phyloP scores from a whole-genome alignment of 2,113 vertebrate species.

The Melanerpes formicivorus region DNA sequence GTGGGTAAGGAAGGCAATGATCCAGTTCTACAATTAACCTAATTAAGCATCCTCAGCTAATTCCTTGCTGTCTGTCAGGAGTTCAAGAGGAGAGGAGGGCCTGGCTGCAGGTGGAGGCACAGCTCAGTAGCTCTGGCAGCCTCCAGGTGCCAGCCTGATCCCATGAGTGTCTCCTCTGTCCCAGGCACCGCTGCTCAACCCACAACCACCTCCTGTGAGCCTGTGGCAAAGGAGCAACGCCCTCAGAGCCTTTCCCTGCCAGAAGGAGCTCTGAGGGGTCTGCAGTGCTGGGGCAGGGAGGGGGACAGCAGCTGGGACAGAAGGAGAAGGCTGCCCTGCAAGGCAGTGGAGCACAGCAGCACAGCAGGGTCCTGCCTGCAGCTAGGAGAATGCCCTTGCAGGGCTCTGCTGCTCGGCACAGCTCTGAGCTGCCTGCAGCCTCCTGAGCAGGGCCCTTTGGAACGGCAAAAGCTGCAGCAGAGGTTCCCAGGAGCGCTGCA shows the following conservation, averaged over 20 bases:
- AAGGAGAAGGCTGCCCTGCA: neutral
- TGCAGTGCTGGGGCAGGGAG: neutral
- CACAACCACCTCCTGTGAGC: neutral
- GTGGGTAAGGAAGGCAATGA: neutral
- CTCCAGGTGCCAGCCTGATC: neutral
- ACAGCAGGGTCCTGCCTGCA: neutral
- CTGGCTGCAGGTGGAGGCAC: neutral
- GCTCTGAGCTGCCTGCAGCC: neutral
- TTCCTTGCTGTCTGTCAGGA: neutral
- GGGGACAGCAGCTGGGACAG: neutral
- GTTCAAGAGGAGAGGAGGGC: neutral
- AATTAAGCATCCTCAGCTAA: conserved; percentile 10
- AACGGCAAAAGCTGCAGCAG: neutral
- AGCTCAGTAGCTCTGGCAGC: neutral
- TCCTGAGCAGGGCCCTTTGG: neutral
- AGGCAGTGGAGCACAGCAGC: neutral
- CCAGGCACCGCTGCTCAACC: neutral
- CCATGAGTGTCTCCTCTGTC: fast-evolving
- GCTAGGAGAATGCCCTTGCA: neutral
- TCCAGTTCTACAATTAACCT: conserved; percentile 14
- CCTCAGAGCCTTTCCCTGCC: neutral
- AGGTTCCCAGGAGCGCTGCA: neutral
- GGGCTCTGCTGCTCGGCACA: neutral
- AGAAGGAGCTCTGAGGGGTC: neutral
- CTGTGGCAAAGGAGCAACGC: fast-evolving